A percentile compares a stretch with the other conserved stretches of the same genome.
phyloP scores from a whole-genome alignment of 2,113 vertebrate species.

The Struthidea cinerea region DNA sequence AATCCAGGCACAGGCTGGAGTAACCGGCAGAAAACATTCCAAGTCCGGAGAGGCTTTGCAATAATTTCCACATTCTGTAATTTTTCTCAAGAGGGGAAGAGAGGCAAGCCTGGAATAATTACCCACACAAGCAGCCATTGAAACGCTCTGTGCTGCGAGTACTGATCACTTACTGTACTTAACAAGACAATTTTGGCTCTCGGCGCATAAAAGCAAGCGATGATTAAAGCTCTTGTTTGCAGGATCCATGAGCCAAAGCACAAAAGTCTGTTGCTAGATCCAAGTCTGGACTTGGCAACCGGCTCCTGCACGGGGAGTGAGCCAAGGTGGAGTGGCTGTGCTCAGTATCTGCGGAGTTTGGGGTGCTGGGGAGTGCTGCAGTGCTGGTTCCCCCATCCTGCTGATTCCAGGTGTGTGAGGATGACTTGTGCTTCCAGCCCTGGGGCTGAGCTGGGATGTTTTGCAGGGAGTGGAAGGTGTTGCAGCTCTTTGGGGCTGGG shows the following conservation, averaged over 20 bases:
- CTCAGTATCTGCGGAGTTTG: background rate
- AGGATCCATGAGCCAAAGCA: slow-evolving; percentile 23
- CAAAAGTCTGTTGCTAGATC: background rate
- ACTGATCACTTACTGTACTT: slow-evolving; percentile 47
- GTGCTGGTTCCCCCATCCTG: background rate
- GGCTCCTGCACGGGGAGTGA: background rate
- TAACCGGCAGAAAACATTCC: background rate
- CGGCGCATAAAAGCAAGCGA: background rate
- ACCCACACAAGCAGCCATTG: slow-evolving; percentile 39
- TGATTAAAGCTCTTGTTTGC: slow-evolving; percentile 58
- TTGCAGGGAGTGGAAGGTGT: background rate
- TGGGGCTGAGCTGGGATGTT: background rate
- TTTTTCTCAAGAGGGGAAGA: slow-evolving; percentile 34
- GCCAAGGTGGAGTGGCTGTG: background rate
- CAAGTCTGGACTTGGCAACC: slow-evolving; percentile 13
- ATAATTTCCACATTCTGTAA: slow-evolving; percentile 47
- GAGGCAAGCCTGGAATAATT: slow-evolving; percentile 50
- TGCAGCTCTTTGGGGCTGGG: background rate
- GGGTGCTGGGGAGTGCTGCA: background rate
- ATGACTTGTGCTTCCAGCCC: background rate
- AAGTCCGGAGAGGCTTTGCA: background rate
- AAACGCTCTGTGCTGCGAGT: background rate
- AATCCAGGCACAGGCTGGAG: background rate
- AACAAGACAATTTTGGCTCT: slow-evolving; percentile 42
- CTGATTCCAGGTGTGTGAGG: rapidly evolving